Conservation (phyloP, 2,113 vertebrate genomes). For the Odocoileus hemionus region DNA sequence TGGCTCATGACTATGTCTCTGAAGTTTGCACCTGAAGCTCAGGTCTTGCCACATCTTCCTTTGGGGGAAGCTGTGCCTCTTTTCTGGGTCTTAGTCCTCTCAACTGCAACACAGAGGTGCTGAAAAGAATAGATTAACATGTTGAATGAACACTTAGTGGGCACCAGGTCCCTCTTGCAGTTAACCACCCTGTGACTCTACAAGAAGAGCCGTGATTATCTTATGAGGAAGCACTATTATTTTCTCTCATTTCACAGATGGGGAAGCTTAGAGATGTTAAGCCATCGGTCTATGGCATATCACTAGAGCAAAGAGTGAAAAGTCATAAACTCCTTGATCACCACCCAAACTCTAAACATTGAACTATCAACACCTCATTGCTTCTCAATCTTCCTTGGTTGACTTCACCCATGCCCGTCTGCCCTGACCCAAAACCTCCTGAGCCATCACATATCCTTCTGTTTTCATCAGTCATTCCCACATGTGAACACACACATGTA, state of each 20-base stretch:
- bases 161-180: accelerated
- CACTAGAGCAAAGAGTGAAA: background rate
- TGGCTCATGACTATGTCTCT: accelerated
- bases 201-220: accelerated
- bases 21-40: background rate
- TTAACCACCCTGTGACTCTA: too few species aligned
- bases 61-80: background rate
- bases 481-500: background rate
- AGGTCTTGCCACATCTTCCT: accelerated
- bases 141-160: background rate
- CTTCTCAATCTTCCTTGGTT: background rate
- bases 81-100: background rate
- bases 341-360: background rate
- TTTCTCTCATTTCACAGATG: background rate
- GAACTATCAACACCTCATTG: accelerated
- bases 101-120: accelerated
- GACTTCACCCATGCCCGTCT: accelerated
- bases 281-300: accelerated
- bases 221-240: background rate
- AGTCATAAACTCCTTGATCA: accelerated
- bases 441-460: background rate
- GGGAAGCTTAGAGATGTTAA: background rate
- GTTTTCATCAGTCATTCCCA: background rate
- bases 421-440: accelerated
- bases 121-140: accelerated